Base-by-base conservation (phyloP, 2,797 vertebrate genomes). In the Sebastolobus altivelis region DNA sequence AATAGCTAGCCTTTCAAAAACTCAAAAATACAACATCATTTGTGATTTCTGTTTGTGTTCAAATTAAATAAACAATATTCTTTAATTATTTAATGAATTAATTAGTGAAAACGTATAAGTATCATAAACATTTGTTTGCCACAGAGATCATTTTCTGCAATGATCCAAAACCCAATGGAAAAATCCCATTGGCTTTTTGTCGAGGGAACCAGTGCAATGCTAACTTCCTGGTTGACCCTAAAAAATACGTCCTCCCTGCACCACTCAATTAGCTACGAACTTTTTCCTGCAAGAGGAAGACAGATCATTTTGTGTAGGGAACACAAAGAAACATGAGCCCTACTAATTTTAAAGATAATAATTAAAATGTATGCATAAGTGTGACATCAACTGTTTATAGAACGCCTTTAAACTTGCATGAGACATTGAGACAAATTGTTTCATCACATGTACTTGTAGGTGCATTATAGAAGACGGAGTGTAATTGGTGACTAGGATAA, bases 401-500 rank as follows among this genome's bases (percentile, higher is more conserved):
- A 70, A 49, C 13, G 18, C 46, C 46, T 49, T 49, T 49, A 49
- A 31, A 13, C 46, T 56, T 38, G n/a, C 12, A 59, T 75, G 20
- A 38, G 37, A 70, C 33, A 46, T 2, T 74, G 18, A 75, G 6
- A 46, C 8, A 69, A 22, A 29, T n/a, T n/a, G 35, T 63, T 60
- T 80, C 10, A 72, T 56, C 18, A 61, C 18, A 16, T 75, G 5
- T 18, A 9, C 0, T 8, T n/a, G 10, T 49, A 18, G 1, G 18
- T 38, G 40, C 6, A 13, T 56, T 25, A n/a, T 2, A 40, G 25
- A 54, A 52, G 8, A 49, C 0, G 16, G 22, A 37, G 43, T 61
- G 8, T 35, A 72, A 56, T 27, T 69, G 54, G 12, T 79, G n/a
- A 58, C 20, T 65, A 16, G 12, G 43, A 76, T 52, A 33, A 35